Base-by-base conservation (phyloP, 2,113 vertebrate genomes). In the Muscicapa adusta region DNA sequence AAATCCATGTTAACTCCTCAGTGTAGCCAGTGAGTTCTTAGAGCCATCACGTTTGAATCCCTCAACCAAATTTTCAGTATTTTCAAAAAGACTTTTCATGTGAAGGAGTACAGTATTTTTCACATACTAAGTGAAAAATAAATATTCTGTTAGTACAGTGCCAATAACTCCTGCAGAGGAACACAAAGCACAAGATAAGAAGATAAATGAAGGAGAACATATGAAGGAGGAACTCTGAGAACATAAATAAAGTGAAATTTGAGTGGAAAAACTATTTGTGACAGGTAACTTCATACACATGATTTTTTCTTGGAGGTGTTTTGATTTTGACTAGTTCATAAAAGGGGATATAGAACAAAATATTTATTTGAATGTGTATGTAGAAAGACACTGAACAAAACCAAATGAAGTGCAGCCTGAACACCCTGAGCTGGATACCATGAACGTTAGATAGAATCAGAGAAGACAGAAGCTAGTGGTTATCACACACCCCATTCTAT, bases 361-460 rank as follows among this genome's bases (percentile, higher is more conserved):
- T 76, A 63, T 9, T 11, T 34, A 4, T 84, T 36, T 48, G 38
- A 75, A 53, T 29, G 40, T 0, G 0, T 66, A 9, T 12, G 10
- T 25, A 71, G 56, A 91, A 88, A 74, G 31, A 58, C 29, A 67
- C 16, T 7, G 22, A 68, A 31, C 8, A 63, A 82, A 92, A 61
- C 5, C 17, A 42, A 57, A 6, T 42, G 40, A 48, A 71, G 2
- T 0, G 3, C 54, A 47, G 6, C 31, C 38, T 63, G 51, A 70
- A 33, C 50, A 31, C n/a, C 33, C 18, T 29, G 12, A 18, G 34
- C 3, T 45, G 26, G 43, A 73, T 48, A 40, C 10, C 8, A 14
- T 2, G 2, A 15, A 7, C 0, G 0, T 78, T 45, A 77, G 50
- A 76, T 6, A 77, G 33, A 62, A 34, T 26, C 33, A 87, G 57